Evolutionary conservation across 2,113 vertebrate genomes (phyloP), one percentile per base, ranked within the genome.

Genomic region (Vulpes ferrilata): DNA sequence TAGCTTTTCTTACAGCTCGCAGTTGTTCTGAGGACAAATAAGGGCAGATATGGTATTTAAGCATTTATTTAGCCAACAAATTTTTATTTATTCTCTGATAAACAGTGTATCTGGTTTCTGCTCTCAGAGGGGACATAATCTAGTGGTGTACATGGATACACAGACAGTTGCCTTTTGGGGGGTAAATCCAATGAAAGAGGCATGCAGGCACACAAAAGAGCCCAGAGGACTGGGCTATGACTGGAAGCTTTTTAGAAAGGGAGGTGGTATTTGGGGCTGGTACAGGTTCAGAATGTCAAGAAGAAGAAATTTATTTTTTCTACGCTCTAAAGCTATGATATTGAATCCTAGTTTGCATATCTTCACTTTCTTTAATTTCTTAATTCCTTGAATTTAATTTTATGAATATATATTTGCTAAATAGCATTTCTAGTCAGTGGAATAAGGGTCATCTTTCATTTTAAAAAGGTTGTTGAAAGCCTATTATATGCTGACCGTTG

Each of bases 381-480:
- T 79, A 83, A 92, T 51, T 95, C 17, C 73, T 93, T 91, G 73
- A 93, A 73, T 94, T 95, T 95, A 85, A 76, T 95, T 96, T 90
- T 94, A 51, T 83, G 64, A 95, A 95, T 95, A 32, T 90, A 19
- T 88, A 92, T 96, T 97, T 95, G 27, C n/a, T 59, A 84, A 55
- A 51, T 57, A 95, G 22, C 5, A 81, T 85, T 97, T 96, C 27
- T 95, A 55, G 67, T 62, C 57, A 87, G 22, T 59, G 64, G 25
- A 60, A 55, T 53, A 96, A 95, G 53, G n/a, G 76, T 15, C 15
- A 64, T 38, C 38, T 95, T 80, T 74, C 35, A 69, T 76, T 90
- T 85, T 32, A 17, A 86, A 79, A 80, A 59, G 93, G 2, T 60
- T 94, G 19, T 84, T 79, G 59, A 51, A 16, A 86, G 22, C 4